Base-by-base conservation (phyloP, 2,888 invertebrate genomes). In the Rugalucina vietnamica region DNA sequence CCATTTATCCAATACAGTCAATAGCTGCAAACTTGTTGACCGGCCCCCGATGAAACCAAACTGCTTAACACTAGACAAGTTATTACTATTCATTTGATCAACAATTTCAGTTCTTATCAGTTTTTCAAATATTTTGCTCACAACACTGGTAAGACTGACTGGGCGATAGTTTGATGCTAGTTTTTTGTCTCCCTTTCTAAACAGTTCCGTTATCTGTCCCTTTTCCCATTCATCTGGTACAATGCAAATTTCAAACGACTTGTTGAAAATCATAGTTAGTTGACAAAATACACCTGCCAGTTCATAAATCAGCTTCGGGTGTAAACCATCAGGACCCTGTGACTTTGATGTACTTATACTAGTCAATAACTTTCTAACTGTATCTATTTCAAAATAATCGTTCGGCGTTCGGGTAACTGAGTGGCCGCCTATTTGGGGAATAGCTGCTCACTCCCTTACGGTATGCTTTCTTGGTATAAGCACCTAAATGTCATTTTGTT, bases 31-130 rank as follows among this genome's bases (percentile, higher is more conserved):
- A 1, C 54, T 54, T 12, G 81, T 72, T 1, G 81, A 76, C 43
- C 49, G 57, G 5, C 65, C 50, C 21, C 36, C 12, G 36, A 76
- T 76, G 29, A 81, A 81, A 3, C 81, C 76, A 77, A 77, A 76
- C 27, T 81, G 77, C 49, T 81, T 81, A 21, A 73, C 37, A 43
- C 73, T 76, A 34, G 76, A 81, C 24, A 81, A 32, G 18, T 82
- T 73, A 29, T 77, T 65, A 4, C n/a, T 73, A 10, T 50, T 43
- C 29, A 76, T 60, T 24, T 82, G 81, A n/a, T 73, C 24, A 2
- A 82, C 73, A 5, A 77, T 73, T 29, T 43, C 39, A 43, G 21
- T 21, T 21, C 50, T 54, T 1, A 77, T 71, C 29, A 73, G 21
- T 49, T 77, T 77, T 27, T 75, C 79, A 36, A 54, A 54, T 54